Base-by-base conservation (phyloP, 2,888 invertebrate species). In the Dicyrtoma fusca region DNA sequence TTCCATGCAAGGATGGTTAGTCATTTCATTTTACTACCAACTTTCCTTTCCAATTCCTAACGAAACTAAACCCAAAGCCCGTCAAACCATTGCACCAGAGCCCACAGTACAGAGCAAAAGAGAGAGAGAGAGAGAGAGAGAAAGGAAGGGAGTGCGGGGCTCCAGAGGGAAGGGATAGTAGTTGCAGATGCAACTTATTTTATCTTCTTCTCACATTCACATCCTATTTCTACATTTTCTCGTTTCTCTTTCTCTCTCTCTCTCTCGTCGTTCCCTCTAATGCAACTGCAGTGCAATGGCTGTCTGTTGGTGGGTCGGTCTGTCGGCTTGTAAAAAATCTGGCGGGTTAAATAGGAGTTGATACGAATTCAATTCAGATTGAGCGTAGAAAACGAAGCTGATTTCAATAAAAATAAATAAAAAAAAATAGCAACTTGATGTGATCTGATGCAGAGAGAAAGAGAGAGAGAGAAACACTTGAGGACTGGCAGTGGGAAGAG, bases 1-100 rank as follows among this genome's bases (percentile, higher is more conserved):
- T 88, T 5, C 87, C 87, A 0, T 87, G 87, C 81, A 83, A 84
- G 68, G 86, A 84, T 77, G 86, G 85, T 83, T 78, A 81, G 81
- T 74, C 72, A 72, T 72, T 71, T 71, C 55, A 23, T 71, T 71
- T 71, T 69, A 66, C 49, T 66, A 51, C 66, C 66, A 66, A 66
- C 34, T 26, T 59, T 26, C 6, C n/a, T 26, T 26, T 59, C 42
- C 61, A 19, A 61, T 21, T 34, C 34, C 34, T 34, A 34, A n/a
- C n/a, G n/a, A n/a, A n/a, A n/a, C n/a, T n/a, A n/a, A n/a, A n/a
- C n/a, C n/a, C n/a, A n/a, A n/a, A n/a, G n/a, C n/a, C n/a, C n/a
- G n/a, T n/a, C n/a, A n/a, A n/a, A n/a, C n/a, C n/a, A n/a, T n/a
- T n/a, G n/a, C n/a, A n/a, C 59, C 26, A 59, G 51, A 51, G 65